Conservation (phyloP, 2,888 invertebrate genomes). For the Protonemura montana region DNA sequence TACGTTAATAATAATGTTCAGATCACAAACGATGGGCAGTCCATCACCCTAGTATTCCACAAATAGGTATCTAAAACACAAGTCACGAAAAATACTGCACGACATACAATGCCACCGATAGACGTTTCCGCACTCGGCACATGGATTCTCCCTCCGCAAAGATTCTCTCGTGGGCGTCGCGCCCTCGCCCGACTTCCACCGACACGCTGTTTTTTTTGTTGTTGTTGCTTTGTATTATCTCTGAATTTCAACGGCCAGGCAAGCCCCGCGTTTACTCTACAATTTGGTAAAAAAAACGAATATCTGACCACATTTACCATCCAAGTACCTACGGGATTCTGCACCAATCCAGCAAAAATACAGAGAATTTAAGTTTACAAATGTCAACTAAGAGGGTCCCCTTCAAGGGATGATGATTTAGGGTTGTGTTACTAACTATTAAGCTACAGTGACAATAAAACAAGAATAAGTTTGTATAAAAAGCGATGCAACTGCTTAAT, state of each 20-base stretch:
- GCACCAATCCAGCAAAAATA: neutral
- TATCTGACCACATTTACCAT: neutral
- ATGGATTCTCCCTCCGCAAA: neutral
- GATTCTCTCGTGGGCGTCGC: neutral
- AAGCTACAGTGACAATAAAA: neutral
- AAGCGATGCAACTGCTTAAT: conserved; percentile 24
- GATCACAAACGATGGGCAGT: conserved; percentile 43
- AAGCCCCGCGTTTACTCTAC: neutral
- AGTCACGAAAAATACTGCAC: conserved; percentile 32
- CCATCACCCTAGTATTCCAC: conserved; percentile 29
- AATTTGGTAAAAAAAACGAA: neutral
- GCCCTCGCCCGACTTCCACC: neutral
- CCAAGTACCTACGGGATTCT: neutral
- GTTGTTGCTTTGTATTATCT: neutral
- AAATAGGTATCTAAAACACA: neutral
- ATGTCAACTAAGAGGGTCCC: neutral
- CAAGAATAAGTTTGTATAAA: conserved; percentile 22
- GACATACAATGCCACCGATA: neutral
- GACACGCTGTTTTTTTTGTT: neutral
- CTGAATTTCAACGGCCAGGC: neutral
- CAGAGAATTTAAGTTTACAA: neutral
- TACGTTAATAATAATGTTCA: conserved; percentile 41
- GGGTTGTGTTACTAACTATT: neutral
- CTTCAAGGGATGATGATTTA: no score
- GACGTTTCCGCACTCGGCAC: neutral